Percentiles rank a stretch among this genome's conserved stretches.
phyloP scores from a whole-genome alignment of 1,140 invertebrate species.

The Calliphora vicina region DNA sequence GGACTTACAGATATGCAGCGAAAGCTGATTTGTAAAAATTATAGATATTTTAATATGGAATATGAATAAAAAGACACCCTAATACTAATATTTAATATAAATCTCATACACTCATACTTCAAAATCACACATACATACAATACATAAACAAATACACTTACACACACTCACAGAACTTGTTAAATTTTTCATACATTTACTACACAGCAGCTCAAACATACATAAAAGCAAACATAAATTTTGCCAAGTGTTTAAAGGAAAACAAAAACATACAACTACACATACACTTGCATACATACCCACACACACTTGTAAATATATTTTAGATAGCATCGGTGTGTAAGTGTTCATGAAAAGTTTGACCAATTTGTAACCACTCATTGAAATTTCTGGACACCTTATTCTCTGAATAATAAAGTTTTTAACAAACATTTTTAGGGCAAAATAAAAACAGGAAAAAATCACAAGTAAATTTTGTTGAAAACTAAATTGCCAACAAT shows the following conservation, averaged over 20 bases:
- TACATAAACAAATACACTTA: not conserved
- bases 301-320: not conserved
- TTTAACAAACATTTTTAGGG: too few relatives aligned
- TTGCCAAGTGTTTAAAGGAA: not conserved
- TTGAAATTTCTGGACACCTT: too few relatives aligned
- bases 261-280: not conserved
- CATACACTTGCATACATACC: not conserved
- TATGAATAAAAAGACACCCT: not conserved
- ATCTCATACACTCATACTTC: not conserved
- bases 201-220: not conserved
- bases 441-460: too few relatives aligned
- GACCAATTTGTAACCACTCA: too few relatives aligned
- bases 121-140: not conserved
- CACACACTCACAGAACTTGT: not conserved
- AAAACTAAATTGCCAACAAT: too few relatives aligned
- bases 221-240: not conserved
- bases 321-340: not conserved
- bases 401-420: too few relatives aligned
- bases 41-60: too few relatives aligned
- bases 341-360: too few relatives aligned
- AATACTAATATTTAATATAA: not conserved
- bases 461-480: too few relatives aligned
- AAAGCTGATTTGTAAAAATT: too few relatives aligned
- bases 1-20: too few relatives aligned
- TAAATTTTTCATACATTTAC: not conserved